These are phyloP conservation scores for Rhodinocichla rosea DNA, from an alignment of 2,113 vertebrate genomes.

Conservation along the genomic window DNA sequence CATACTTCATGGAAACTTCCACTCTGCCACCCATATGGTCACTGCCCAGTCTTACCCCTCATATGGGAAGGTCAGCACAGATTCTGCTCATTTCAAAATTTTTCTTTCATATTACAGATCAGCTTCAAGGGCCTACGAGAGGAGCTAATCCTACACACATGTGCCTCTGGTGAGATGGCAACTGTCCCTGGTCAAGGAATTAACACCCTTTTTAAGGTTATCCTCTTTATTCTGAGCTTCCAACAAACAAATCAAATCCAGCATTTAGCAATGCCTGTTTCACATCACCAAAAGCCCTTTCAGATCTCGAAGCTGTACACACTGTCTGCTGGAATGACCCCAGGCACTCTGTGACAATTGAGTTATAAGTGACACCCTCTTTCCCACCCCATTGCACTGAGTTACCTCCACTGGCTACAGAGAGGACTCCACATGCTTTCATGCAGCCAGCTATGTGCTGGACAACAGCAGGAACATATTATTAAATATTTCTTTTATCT, in stretches of 20 bases:
- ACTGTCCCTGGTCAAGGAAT: constrained; percentile 42
- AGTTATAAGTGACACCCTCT: constrained; percentile 39
- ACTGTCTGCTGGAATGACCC: constrained; percentile 45
- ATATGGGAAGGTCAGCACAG: neutral
- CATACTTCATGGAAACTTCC: neutral
- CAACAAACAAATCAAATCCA: constrained; percentile 55
- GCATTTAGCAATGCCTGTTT: constrained; percentile 39
- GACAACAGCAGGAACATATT: constrained; percentile 44
- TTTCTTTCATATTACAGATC: neutral
- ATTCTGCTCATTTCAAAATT: neutral
- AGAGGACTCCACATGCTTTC: neutral
- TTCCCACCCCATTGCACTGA: constrained; percentile 2
- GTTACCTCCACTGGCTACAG: constrained; percentile 46
- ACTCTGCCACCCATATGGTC: neutral
- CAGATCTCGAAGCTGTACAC: constrained; percentile 28
- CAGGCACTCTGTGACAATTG: constrained; percentile 31
- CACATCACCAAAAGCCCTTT: constrained; percentile 38
- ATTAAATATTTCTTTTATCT: constrained; percentile 51
- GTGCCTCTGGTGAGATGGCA: constrained; percentile 52
- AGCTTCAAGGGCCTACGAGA: constrained; percentile 7
- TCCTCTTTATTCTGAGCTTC: constrained; percentile 37
- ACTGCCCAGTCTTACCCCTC: neutral
- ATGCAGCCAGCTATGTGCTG: neutral
- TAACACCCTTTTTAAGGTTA: constrained; percentile 55
- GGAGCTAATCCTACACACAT: constrained; percentile 55